phyloP scores from a whole-genome alignment of 1,140 invertebrate species.

The Lamellibrachia luymesi region DNA sequence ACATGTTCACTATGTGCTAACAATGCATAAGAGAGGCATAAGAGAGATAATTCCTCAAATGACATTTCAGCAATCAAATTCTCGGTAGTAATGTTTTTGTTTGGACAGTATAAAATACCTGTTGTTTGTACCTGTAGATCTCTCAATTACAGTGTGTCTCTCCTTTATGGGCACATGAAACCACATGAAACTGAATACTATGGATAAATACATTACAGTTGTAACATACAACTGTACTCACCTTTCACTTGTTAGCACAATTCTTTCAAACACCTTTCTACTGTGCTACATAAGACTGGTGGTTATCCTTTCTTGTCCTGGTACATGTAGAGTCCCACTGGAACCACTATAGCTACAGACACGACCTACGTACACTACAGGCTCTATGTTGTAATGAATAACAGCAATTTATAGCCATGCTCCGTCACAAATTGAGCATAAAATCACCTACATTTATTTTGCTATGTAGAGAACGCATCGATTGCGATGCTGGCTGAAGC shows the following conservation, averaged over 20 bases:
- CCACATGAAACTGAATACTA: background rate
- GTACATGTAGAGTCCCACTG: background rate
- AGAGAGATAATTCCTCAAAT: background rate
- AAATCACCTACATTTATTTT: background rate
- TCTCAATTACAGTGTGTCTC: background rate
- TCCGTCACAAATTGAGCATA: background rate
- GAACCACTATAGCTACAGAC: background rate
- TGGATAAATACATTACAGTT: background rate
- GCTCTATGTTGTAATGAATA: background rate
- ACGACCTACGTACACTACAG: background rate
- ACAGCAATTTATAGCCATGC: background rate
- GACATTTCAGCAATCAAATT: background rate
- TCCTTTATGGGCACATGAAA: no score
- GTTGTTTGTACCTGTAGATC: background rate
- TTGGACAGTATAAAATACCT: background rate
- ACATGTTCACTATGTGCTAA: no score
- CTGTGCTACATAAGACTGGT: background rate
- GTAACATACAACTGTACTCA: background rate
- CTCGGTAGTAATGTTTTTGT: no score
- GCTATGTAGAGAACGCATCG: background rate
- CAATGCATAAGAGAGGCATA: no score
- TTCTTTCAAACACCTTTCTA: background rate
- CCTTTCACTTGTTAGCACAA: background rate
- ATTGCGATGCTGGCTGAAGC: background rate
- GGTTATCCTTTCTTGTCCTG: background rate